Evolutionary conservation across 1,140 invertebrate genomes (phyloP), one percentile per base, ranked within the genome.

Genomic region (Ceratina australensis): DNA sequence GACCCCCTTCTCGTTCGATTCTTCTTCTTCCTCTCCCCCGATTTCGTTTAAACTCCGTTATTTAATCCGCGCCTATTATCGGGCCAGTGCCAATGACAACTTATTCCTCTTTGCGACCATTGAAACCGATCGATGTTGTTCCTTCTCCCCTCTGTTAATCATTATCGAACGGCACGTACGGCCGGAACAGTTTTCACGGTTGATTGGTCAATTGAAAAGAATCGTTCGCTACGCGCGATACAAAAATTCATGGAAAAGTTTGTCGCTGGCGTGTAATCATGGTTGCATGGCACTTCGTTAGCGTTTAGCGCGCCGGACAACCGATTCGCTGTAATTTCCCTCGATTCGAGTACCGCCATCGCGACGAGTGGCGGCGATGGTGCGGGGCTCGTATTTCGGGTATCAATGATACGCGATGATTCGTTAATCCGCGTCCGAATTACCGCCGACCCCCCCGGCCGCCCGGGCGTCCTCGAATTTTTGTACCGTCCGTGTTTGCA

Each of bases 21-120:
- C 57, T 63, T 49, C 74, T 20, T 22, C n/a, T 66, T n/a, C 20
- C 47, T 61, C 64, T 54, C 49, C 52, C n/a, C 72, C 24, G 64
- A 57, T 20, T 50, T 60, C 86, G 72, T 87, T 18, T 88, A 84
- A 84, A 83, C 79, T 69, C 66, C 60, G 78, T 83, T 87, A 77
- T 78, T 88, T 82, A 87, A 88, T 86, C 80, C 18, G 18, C 13
- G 3, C 13, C 18, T 18, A 52, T 61, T 63, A 82, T 52, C 79
- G 57, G 56, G 81, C 24, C 76, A 26, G 75, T 66, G 59, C 72
- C 64, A 52, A 12, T 69, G 26, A 65, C 72, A 47, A 68, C 60
- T 76, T 77, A 64, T 47, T 65, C 50, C 79, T 28, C 50, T 28
- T 52, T 52, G 64, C 72, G 69, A 64, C 28, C 24, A 56, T 18